Percentiles rank a stretch among this genome's conserved stretches.
These are phyloP conservation scores for Diplodus sargus DNA, from an alignment of 2,797 vertebrate genomes.

Conservation along the genomic window DNA sequence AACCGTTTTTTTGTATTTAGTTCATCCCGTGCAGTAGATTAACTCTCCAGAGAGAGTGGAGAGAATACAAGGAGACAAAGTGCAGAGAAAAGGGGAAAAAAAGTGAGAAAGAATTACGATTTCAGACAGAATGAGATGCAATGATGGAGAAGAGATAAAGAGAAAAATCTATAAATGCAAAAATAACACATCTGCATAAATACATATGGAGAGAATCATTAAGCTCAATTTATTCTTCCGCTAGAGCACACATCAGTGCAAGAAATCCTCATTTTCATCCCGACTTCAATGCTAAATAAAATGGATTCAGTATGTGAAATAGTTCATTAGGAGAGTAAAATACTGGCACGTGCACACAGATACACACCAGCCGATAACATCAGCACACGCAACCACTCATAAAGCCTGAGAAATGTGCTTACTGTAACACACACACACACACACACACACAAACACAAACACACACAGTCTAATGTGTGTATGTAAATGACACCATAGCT, in stretches of 20 bases:
- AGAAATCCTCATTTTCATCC: slow-evolving; percentile 61
- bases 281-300: slow-evolving; percentile 61
- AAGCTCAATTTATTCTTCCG: slow-evolving; percentile 69
- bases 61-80: slow-evolving; percentile 14
- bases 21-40: slow-evolving; percentile 6
- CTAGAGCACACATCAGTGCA: slow-evolving; percentile 44
- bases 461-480: slow-evolving; percentile 27
- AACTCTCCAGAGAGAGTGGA: slow-evolving; percentile 19
- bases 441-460: slow-evolving; percentile 18
- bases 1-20: not conserved
- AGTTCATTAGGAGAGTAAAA: slow-evolving; percentile 70
- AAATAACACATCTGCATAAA: slow-evolving; percentile 69
- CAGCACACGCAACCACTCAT: slow-evolving; percentile 14
- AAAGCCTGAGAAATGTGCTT: slow-evolving; percentile 39
- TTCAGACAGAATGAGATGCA: slow-evolving; percentile 46
- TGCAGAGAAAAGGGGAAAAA: not conserved
- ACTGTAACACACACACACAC: slow-evolving; percentile 37
- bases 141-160: slow-evolving; percentile 42
- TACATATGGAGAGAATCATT: slow-evolving; percentile 75
- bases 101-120: not conserved
- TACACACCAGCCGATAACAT: slow-evolving; percentile 22
- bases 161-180: slow-evolving; percentile 54
- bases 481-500: slow-evolving; percentile 61
- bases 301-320: slow-evolving; percentile 70
- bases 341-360: slow-evolving; percentile 38